phyloP scores from a whole-genome alignment of 2,888 invertebrate species.

The Anaspis maculata region DNA sequence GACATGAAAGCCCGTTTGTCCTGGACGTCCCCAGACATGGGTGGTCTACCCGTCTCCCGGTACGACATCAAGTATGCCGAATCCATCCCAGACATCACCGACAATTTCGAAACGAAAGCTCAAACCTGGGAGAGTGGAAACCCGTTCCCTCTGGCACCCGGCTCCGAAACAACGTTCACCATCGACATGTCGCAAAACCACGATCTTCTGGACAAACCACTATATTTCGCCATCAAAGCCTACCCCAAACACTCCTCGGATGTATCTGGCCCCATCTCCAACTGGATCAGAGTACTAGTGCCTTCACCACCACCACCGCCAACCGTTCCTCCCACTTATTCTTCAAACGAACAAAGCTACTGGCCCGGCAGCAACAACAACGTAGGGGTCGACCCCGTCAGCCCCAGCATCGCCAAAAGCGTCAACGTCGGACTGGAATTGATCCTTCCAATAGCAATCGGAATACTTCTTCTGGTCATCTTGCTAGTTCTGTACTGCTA shows the following conservation, averaged over 20 bases:
- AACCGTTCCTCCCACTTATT: conserved; percentile 40
- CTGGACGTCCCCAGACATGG: conserved; percentile 56
- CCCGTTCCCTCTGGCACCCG: conserved; percentile 44
- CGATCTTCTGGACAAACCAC: conserved; percentile 42
- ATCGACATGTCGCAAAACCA: conserved; percentile 44
- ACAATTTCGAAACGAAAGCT: conserved; percentile 43
- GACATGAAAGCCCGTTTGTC: conserved; percentile 45
- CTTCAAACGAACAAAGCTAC: conserved; percentile 33
- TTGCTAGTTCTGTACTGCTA: conserved; percentile 44
- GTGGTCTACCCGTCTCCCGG: conserved; percentile 43
- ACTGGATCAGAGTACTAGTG: conserved; percentile 47
- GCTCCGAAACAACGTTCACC: conserved; percentile 46
- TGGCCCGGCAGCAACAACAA: conserved; percentile 36
- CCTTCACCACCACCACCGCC: conserved; percentile 46
- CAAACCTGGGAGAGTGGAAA: conserved; percentile 40
- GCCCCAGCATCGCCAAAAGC: conserved; percentile 38
- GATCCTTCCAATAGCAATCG: conserved; percentile 44
- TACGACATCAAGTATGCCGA: conserved; percentile 47
- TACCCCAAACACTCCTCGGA: conserved; percentile 38
- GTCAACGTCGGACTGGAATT: conserved; percentile 42
- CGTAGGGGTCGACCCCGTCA: conserved; percentile 32
- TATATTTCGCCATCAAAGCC: conserved; percentile 48
- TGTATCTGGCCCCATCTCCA: conserved; percentile 44
- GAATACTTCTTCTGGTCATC: conserved; percentile 41
- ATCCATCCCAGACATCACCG: conserved; percentile 41